These are phyloP conservation scores for Cecidostiba fungosa DNA, from an alignment of 2,888 invertebrate species.

Conservation along the genomic window DNA sequence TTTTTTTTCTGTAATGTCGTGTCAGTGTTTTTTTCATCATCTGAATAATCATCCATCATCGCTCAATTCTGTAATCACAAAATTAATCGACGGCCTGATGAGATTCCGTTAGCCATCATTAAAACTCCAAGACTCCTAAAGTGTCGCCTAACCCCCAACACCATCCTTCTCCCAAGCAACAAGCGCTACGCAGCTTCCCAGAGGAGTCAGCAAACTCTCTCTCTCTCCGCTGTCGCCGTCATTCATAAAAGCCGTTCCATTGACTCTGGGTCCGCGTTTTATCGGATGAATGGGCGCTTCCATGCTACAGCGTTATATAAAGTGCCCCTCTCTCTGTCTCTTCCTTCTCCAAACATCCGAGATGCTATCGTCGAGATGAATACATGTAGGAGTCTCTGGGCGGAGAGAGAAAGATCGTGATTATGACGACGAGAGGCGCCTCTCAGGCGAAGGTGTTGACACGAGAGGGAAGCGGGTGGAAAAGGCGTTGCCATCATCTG, in stretches of 20 bases:
- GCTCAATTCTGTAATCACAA: background rate
- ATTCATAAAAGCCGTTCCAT: conserved; percentile 55
- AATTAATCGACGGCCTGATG: background rate
- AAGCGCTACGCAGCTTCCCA: background rate
- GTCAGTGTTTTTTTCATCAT: background rate
- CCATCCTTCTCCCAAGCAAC: background rate
- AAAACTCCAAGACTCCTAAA: background rate
- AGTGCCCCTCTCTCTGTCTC: conserved; percentile 9
- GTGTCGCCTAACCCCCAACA: background rate
- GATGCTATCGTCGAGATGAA: conserved; percentile 76
- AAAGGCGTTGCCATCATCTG: conserved; percentile 71
- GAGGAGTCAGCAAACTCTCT: background rate
- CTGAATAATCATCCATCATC: conserved; percentile 3
- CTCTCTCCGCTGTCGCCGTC: conserved; percentile 12
- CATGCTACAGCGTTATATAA: conserved; percentile 52
- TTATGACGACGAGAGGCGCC: conserved; percentile 66
- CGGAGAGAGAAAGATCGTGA: conserved; percentile 60
- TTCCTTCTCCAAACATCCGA: conserved; percentile 67
- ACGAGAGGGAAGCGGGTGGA: conserved; percentile 71
- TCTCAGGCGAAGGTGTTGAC: conserved; percentile 74
- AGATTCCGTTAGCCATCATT: background rate
- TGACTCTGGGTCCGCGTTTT: conserved; percentile 43
- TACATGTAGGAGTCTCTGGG: conserved; percentile 67
- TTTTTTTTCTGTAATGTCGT: background rate
- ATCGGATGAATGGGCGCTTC: conserved; percentile 69